Percentiles rank a stretch among this genome's conserved stretches.
Evolutionary conservation across 2,797 vertebrate genomes (phyloP).

Genomic region (Xiphorhynchus erythropygius): DNA sequence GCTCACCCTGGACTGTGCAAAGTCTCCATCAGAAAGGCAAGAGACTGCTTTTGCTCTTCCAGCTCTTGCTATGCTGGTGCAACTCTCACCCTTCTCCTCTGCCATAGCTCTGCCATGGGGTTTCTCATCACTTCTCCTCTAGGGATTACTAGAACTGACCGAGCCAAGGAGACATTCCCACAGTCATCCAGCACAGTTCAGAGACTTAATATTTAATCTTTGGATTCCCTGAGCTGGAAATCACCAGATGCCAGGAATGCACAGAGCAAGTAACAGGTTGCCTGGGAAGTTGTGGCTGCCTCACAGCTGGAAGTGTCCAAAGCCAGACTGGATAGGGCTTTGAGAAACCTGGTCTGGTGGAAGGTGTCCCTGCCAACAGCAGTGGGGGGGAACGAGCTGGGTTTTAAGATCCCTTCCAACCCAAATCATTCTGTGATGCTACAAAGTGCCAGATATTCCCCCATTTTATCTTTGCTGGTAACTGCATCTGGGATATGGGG

Average conservation of each 20-base stretch:
- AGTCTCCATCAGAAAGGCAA: neutral
- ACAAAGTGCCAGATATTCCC: fast-evolving
- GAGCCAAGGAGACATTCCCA: neutral
- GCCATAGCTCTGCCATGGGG: neutral
- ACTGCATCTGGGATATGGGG: neutral
- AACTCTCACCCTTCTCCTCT: neutral
- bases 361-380: neutral
- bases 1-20: neutral
- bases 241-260: neutral
- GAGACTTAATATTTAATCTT: neutral
- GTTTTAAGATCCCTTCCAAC: neutral
- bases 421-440: neutral
- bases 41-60: neutral
- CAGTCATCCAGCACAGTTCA: neutral
- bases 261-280: neutral
- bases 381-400: neutral
- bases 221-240: neutral
- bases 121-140: neutral
- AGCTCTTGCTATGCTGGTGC: fast-evolving
- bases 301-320: neutral
- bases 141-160: neutral
- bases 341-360: neutral
- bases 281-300: neutral
- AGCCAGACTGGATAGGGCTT: neutral
- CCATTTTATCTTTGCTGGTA: neutral